A percentile compares a stretch with the other conserved stretches of the same genome.
phyloP scores from a whole-genome alignment of 92 coral and sea anemone genomes.

The Muricea muricata region DNA sequence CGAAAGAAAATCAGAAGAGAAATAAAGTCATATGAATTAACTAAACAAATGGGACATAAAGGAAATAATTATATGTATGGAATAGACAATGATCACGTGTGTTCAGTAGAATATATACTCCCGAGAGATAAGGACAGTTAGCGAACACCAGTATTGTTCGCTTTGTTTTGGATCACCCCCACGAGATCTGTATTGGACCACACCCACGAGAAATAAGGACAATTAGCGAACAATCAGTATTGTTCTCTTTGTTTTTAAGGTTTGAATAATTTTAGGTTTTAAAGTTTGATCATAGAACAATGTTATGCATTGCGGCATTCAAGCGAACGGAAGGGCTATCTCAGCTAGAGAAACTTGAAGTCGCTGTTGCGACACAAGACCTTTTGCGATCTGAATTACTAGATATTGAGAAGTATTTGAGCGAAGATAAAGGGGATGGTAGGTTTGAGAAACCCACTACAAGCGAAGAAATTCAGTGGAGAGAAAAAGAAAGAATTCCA shows the following conservation, averaged over 20 bases:
- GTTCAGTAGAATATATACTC: too few relatives aligned
- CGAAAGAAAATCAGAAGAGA: too few relatives aligned
- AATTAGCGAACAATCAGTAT: too few relatives aligned
- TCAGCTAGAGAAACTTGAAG: constrained; percentile 4
- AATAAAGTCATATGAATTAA: too few relatives aligned
- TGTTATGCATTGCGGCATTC: neutral
- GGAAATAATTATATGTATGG: too few relatives aligned
- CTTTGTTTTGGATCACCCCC: too few relatives aligned
- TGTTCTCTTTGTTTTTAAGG: neutral
- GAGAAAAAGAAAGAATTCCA: constrained; percentile 37
- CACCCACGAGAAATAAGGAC: too few relatives aligned
- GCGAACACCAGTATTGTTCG: too few relatives aligned
- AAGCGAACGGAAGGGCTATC: neutral
- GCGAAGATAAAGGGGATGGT: neutral
- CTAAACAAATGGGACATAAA: too few relatives aligned
- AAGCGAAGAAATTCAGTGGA: neutral
- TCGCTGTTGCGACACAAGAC: constrained; percentile 11
- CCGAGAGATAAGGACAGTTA: too few relatives aligned
- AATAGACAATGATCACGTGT: too few relatives aligned
- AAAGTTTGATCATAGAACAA: neutral
- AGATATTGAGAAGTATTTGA: neutral
- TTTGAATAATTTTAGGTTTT: neutral
- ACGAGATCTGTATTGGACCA: too few relatives aligned
- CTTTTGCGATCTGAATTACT: neutral
- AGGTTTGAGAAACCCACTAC: constrained; percentile 12